Base-by-base conservation (phyloP, 2,113 vertebrate species). In the Holacanthus passer region DNA sequence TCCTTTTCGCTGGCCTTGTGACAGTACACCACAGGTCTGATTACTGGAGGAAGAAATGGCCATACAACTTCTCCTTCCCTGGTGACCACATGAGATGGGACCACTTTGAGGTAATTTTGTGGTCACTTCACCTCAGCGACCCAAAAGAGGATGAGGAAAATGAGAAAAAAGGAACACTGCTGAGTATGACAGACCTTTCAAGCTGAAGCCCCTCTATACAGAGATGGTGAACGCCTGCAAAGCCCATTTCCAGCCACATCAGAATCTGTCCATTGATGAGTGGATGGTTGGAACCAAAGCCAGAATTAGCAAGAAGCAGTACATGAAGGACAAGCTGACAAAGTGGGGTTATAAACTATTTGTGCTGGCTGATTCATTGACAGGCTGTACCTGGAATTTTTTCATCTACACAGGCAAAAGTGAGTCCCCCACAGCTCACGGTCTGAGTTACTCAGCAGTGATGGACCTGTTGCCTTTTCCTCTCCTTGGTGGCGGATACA, bases 201-300 rank as follows among this genome's bases (percentile, higher is more conserved):
- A 52, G 5, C 3, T 52, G 1, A 52, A 52, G 3, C 22, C 50
- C 2, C 48, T 22, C 1, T 50, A 22, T 20, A 50, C 22, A 10
- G 8, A 52, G 9, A n/a, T 11, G 3, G 10, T 52, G 50, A 11
- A 22, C n/a, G 50, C 50, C 8, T 79, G 75, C 39, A 29, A 79
- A 24, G 37, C 29, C 0, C 24, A 47, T n/a, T 52, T 52, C 3
- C 50, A 52, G 8, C 50, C 22, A n/a, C 12, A 52, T 4, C 20
- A 52, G 16, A 66, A 66, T 10, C 22, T 68, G 0, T 64, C 17
- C 4, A 45, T 74, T 2, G 53, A 55, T 24, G 75, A 73, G 6
- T 17, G 68, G 17, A 78, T 79, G 35, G 75, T 79, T 20, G 60
- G 32, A 1, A 20, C 14, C 29, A 63, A 50, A 16, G 58, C 43